phyloP scores from a whole-genome alignment of 2,888 invertebrate species.

The Sesia apiformis region DNA sequence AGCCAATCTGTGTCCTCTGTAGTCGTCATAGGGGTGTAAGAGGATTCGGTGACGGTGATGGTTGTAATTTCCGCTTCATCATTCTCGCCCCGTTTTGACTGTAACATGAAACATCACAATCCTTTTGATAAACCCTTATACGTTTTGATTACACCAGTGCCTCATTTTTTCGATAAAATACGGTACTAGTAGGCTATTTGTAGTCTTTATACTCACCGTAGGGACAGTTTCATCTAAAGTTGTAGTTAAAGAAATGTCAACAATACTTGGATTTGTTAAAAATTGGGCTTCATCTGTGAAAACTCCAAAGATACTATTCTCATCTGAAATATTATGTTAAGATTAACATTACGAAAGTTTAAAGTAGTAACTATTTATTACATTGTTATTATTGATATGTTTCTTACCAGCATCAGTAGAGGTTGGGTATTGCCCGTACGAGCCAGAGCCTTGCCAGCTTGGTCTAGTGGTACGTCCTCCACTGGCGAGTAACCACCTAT shows the following conservation, averaged over 20 bases:
- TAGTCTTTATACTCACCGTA: neutral
- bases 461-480: neutral
- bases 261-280: neutral
- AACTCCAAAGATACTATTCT: slow-evolving; percentile 62
- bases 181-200: no score
- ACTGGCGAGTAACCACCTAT: neutral
- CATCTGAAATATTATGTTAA: slow-evolving; percentile 30
- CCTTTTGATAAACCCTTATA: neutral
- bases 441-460: neutral
- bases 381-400: no score
- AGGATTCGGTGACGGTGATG: slow-evolving; percentile 44
- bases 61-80: slow-evolving; percentile 29
- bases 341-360: neutral
- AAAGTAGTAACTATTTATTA: neutral
- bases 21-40: slow-evolving; percentile 48
- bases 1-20: slow-evolving; percentile 63
- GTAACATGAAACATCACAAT: neutral
- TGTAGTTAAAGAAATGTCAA: neutral
- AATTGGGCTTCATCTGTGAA: slow-evolving; percentile 36
- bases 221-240: neutral
- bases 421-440: slow-evolving; percentile 20
- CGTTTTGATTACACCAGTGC: neutral
- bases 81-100: slow-evolving; percentile 40
- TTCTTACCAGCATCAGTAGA: slow-evolving; percentile 50
- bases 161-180: neutral